A percentile compares a stretch with the other conserved stretches of the same genome.
Conservation (phyloP, 2,888 invertebrate genomes). For the Pristionchus mayeri region DNA sequence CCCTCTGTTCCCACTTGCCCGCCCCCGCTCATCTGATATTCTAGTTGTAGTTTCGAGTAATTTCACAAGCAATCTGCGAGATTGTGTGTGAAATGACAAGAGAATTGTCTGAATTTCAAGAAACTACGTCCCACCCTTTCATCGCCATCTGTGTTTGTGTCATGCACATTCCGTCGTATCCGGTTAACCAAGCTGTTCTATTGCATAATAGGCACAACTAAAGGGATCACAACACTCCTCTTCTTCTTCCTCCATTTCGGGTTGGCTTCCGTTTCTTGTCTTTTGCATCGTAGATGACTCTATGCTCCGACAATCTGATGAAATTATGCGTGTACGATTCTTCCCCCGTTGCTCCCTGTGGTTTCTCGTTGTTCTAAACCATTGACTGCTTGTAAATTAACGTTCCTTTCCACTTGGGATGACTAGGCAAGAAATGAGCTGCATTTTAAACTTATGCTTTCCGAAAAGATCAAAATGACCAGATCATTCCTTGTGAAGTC, state of each 20-base stretch:
- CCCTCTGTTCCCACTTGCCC: constrained; percentile 62
- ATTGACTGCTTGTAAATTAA: no score
- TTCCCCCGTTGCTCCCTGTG: background rate
- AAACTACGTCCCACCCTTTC: background rate
- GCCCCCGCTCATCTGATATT: constrained; percentile 33
- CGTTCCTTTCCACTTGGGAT: no score
- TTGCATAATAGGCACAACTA: background rate
- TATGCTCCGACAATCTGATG: constrained; percentile 11
- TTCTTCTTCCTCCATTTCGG: background rate
- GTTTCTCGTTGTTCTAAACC: no score
- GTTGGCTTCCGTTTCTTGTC: constrained; percentile 28
- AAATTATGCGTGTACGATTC: constrained; percentile 17
- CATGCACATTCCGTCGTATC: constrained; percentile 9
- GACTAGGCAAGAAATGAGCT: no score
- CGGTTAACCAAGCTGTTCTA: background rate
- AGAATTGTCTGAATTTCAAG: no score
- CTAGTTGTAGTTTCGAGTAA: no score
- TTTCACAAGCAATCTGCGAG: no score
- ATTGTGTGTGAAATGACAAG: no score
- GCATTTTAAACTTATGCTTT: no score
- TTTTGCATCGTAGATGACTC: background rate
- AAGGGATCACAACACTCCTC: background rate
- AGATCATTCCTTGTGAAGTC: background rate
- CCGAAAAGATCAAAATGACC: no score
- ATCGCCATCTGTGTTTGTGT: background rate